Base-by-base conservation (phyloP, 2,113 vertebrate species). In the Limanda limanda region DNA sequence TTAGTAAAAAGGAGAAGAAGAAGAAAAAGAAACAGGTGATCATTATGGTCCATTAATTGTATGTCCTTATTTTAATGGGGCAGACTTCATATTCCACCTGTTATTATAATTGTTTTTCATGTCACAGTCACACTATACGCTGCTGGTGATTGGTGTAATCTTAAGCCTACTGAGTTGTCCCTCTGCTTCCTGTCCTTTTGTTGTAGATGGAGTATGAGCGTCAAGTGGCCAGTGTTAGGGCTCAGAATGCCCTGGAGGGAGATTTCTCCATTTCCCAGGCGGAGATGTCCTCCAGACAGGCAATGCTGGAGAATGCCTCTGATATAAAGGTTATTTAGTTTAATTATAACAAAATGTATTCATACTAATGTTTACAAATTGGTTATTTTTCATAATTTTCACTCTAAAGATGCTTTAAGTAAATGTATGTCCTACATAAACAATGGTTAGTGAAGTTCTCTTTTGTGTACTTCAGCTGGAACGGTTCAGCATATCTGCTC, bases 401-500 rank as follows among this genome's bases (percentile, higher is more conserved):
- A 24, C 12, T n/a, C 5, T 13, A 13, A 11, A 42, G 31, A 59
- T 69, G 15, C 15, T 48, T 48, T 48, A 18, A 6, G 15, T 15
- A 23, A 11, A 6, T 55, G 21, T 8, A 55, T 61, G 24, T n/a
- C 4, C 9, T 66, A 4, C 18, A 58, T 17, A 31, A 27, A 12
- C 4, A 25, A 23, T 48, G 1, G 13, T 59, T 20, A n/a, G 10
- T 59, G 9, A n/a, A 13, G 0, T 9, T 6, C 3, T 74, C 13
- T 68, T 51, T 1, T 81, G 9, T 79, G 27, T 40, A 13, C 20
- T 25, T 20, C 65, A 98, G 97, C 87, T 98, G 87, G 97, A 98
- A 78, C 95, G 95, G 69, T 98, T 98, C 89, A 98, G 97, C 87
- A 98, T 98, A 87, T 98, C 97, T 0, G 97, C 97, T 59, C 97